Percentiles rank a stretch among this genome's conserved stretches.
phyloP scores from a whole-genome alignment of 1,140 invertebrate genomes.

The Platyscapa corneri region DNA sequence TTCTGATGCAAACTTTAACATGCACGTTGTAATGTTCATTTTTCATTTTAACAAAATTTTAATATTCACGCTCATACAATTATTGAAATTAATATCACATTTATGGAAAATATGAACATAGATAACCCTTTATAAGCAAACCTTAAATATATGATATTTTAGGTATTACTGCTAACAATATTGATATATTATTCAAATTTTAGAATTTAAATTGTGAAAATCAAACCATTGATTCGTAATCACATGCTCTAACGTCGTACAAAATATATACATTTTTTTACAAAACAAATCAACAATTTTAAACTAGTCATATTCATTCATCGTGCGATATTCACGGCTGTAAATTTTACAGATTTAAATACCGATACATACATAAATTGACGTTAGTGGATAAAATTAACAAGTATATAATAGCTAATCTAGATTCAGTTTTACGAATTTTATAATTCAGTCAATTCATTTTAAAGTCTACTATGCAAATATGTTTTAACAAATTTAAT shows the following conservation, averaged over 20 bases:
- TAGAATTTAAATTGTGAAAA: constrained; percentile 17
- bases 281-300: constrained; percentile 20
- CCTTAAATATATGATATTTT: neutral
- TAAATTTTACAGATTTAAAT: neutral
- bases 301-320: neutral
- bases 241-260: constrained; percentile 3
- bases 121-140: neutral
- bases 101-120: constrained; percentile 7
- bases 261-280: constrained; percentile 17
- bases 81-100: constrained; percentile 14
- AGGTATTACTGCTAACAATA: neutral
- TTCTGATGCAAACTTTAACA: neutral
- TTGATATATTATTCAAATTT: constrained; percentile 6
- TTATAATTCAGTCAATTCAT: neutral
- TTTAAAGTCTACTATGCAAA: neutral
- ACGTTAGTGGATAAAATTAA: neutral
- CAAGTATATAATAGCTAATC: neutral
- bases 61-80: neutral
- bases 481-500: neutral
- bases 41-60: constrained; percentile 11
- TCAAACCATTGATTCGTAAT: constrained; percentile 17
- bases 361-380: neutral
- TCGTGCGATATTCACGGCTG: neutral
- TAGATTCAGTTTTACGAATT: neutral
- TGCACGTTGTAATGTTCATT: neutral